Base-by-base conservation (phyloP, 2,797 vertebrate species). In the Spinibarbus caldwelli region DNA sequence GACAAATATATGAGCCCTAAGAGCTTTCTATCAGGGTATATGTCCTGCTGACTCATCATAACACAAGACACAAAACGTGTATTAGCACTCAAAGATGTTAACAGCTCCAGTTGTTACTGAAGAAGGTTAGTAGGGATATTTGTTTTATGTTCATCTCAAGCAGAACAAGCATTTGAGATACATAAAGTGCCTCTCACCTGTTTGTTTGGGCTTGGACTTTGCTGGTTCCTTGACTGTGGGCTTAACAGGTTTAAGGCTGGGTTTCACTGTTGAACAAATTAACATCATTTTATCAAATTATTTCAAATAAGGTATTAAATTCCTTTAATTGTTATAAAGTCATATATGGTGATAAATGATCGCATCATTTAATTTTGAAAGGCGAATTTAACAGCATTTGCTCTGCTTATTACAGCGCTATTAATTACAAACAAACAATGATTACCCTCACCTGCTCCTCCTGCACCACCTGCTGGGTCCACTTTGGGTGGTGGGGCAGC, bases 201-300 rank as follows among this genome's bases (percentile, higher is more conserved):
- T 66, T 66, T 85, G 85, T 72, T 93, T 94, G 68, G 92, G 91
- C 52, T 94, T 93, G 82, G 91, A 88, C 4, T 94, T 94, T 17
- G 14, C 54, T 0, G 96, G 95, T 38, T 91, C 93, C 88, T 92
- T 97, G 83, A 96, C 96, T 94, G 73, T 92, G 90, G 21, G 91
- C 82, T 89, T 91, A 68, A 89, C 91, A 2, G 95, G 91, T 81
- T 90, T 94, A 92, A 64, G 91, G 47, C 95, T 93, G 0, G 91
- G 88, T 54, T 92, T 0, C 67, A 14, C 86, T 82, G 0, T 43
- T 76, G 14, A 88, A 71, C 0, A 68, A 84, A 83, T 95, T 93
- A 0, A 43, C 41, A 85, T 93, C 54, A 91, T 85, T 0, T 92
- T 19, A 0, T 87, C 93, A 91, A 83, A 76, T 45, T 21, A 29